Evolutionary conservation across 2,113 vertebrate species (phyloP), one percentile per base, ranked within the genome.

Genomic region (Corythornis vintsioides): DNA sequence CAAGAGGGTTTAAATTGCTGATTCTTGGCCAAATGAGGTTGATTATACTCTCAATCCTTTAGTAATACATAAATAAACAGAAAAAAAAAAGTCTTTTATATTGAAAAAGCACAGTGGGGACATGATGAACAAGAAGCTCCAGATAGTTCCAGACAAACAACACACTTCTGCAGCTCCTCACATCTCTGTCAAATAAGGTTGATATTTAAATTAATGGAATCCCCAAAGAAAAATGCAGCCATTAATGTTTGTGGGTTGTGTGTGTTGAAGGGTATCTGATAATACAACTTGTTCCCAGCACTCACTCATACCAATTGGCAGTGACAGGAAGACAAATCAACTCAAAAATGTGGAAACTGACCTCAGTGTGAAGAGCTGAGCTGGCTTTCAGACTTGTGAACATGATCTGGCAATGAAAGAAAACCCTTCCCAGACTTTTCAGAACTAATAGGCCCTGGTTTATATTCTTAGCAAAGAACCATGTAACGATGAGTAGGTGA

Each of bases 1-100:
- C 14, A 87, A 29, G 18, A 85, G 26, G 64, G 11, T 87, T 85
- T 88, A 72, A 90, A 90, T 40, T 69, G 47, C 9, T 77, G 12
- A 56, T 87, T 92, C 59, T 77, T 74, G 31, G 50, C 33, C 78
- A 89, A 0, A 25, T 74, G 28, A 89, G 25, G 35, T 83, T 52
- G 81, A 88, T 86, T 89, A 89, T 22, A 48, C 7, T 70, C 75
- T 85, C n/a, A 91, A 70, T 76, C 13, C 28, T 93, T 83, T 56
- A 10, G 13, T 48, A 87, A 82, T 66, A 86, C 83, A 70, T 57
- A 90, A 80, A 26, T 6, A 88, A 85, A 70, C 8, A 64, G 33
- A 86, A 74, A 18, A 70, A 6, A 33, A 59, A 6, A 55, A 60
- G 40, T 21, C 15, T 13, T 85, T 89, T 25, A 85, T 64, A 55